Percentiles rank a stretch among this genome's conserved stretches.
Conservation (phyloP, 2,888 invertebrate species). For the Mythimna pallens region DNA sequence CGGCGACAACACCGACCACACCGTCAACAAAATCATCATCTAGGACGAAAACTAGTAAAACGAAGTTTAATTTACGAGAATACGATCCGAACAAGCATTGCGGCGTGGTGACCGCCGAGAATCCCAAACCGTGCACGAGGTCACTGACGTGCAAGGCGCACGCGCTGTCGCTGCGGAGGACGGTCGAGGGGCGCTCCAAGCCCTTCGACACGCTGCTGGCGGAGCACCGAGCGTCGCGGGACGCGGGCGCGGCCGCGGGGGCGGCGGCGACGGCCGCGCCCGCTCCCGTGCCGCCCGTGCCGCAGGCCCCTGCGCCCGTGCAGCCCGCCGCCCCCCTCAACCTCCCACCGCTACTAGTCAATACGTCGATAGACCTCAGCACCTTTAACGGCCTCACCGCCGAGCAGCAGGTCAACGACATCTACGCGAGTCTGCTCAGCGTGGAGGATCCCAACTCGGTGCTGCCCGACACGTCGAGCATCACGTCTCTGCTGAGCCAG, state of each 20-base stretch:
- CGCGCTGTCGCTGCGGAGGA: slow-evolving; percentile 93
- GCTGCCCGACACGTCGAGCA: slow-evolving; percentile 81
- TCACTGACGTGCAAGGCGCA: slow-evolving; percentile 94
- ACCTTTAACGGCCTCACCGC: slow-evolving; percentile 81
- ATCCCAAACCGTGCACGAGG: slow-evolving; percentile 94
- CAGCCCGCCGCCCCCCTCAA: slow-evolving; percentile 65
- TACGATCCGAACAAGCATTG: slow-evolving; percentile 96
- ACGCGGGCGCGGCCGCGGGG: slow-evolving; percentile 76
- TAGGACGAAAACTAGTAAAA: slow-evolving; percentile 82
- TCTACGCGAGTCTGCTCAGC: slow-evolving; percentile 82
- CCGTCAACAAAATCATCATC: slow-evolving; percentile 76
- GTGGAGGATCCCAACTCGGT: slow-evolving; percentile 81
- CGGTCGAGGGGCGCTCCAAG: slow-evolving; percentile 93
- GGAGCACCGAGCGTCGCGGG: slow-evolving; percentile 93
- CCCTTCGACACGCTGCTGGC: slow-evolving; percentile 94
- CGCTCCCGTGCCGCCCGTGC: slow-evolving; percentile 60
- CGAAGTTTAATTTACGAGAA: slow-evolving; percentile 91
- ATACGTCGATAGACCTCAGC: slow-evolving; percentile 80
- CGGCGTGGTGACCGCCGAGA: slow-evolving; percentile 93
- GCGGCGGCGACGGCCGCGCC: slow-evolving; percentile 66
- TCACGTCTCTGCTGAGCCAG: slow-evolving; percentile 82
- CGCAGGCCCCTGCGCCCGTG: slow-evolving; percentile 59
- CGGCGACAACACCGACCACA: slow-evolving; percentile 71
- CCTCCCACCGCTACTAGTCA: slow-evolving; percentile 83
- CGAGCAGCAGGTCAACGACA: slow-evolving; percentile 85